phyloP scores from a whole-genome alignment of 2,888 invertebrate genomes.

The Ichneumoninae sp. region DNA sequence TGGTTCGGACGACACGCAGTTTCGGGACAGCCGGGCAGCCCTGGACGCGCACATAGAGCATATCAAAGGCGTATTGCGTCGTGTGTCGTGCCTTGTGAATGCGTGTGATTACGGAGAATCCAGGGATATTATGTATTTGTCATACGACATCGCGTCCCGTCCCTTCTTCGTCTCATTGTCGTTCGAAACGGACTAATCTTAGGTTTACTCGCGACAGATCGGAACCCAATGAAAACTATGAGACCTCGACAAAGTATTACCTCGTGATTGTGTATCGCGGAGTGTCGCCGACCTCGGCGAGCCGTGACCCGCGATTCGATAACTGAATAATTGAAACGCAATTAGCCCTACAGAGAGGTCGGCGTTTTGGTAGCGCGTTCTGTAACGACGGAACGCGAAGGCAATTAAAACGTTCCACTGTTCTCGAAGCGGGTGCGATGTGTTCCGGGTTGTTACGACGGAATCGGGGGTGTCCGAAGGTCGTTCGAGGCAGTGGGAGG shows the following conservation, averaged over 20 bases:
- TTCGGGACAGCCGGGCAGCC: conserved; percentile 22
- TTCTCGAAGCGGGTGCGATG: background rate
- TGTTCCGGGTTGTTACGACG: background rate
- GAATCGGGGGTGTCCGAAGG: background rate
- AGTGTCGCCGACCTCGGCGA: conserved; percentile 5
- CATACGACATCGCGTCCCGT: background rate
- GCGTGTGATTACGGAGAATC: background rate
- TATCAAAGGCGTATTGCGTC: conserved; percentile 32
- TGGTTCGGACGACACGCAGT: conserved; percentile 14
- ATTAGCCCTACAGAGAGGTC: conserved; percentile 32
- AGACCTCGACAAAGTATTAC: conserved; percentile 18
- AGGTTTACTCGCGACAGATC: conserved; percentile 38
- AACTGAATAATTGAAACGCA: conserved; percentile 33
- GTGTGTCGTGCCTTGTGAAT: background rate
- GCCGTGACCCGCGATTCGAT: conserved; percentile 21
- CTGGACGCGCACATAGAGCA: background rate
- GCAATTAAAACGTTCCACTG: background rate
- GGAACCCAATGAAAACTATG: conserved; percentile 46
- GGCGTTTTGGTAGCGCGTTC: background rate
- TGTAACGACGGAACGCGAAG: background rate
- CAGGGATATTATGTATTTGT: conserved; percentile 10
- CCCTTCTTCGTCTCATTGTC: conserved; percentile 15
- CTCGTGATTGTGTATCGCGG: background rate
- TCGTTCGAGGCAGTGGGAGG: background rate
- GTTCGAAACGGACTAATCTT: conserved; percentile 32